Evolutionary conservation across 2,888 invertebrate species (phyloP).

Genomic region (Cremastobaeus sp.): DNA sequence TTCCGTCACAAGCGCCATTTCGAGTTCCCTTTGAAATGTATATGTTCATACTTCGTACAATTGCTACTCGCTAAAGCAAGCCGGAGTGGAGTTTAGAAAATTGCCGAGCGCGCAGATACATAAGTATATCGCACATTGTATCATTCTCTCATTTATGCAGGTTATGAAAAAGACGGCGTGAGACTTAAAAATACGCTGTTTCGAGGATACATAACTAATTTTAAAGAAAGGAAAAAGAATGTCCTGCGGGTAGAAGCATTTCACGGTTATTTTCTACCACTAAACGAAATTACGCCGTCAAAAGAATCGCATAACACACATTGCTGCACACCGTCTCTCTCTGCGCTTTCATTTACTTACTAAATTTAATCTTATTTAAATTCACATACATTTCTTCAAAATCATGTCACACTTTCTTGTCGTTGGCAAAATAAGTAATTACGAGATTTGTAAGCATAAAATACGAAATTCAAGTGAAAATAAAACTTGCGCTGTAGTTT

Average conservation of each 20-base stretch:
- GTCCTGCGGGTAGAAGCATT: constrained; percentile 23
- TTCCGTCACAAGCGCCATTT: constrained; percentile 43
- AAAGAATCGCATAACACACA: constrained; percentile 45
- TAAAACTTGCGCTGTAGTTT: too few species aligned
- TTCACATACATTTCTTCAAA: constrained; percentile 16
- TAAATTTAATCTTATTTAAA: constrained; percentile 19
- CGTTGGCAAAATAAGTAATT: constrained; percentile 2
- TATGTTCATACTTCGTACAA: constrained; percentile 44
- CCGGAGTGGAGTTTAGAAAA: constrained; percentile 34
- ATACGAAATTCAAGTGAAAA: too few species aligned
- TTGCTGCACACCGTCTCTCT: constrained; percentile 22
- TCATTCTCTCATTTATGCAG: constrained; percentile 46
- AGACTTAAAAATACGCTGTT: constrained; percentile 28
- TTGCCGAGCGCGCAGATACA: constrained; percentile 20
- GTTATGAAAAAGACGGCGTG: constrained; percentile 39
- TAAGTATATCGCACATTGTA: constrained; percentile 46
- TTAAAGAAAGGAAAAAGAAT: constrained; percentile 34
- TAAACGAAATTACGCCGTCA: constrained; percentile 47
- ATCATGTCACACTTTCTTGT: neutral
- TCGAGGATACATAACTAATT: constrained; percentile 41
- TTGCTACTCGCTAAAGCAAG: constrained; percentile 44
- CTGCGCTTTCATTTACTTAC: constrained; percentile 10
- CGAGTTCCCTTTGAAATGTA: constrained; percentile 40
- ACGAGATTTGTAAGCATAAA: too few species aligned
- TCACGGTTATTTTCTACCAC: constrained; percentile 38